These are phyloP conservation scores for Crossocerus cetratus DNA, from an alignment of 2,888 invertebrate species.

Conservation along the genomic window DNA sequence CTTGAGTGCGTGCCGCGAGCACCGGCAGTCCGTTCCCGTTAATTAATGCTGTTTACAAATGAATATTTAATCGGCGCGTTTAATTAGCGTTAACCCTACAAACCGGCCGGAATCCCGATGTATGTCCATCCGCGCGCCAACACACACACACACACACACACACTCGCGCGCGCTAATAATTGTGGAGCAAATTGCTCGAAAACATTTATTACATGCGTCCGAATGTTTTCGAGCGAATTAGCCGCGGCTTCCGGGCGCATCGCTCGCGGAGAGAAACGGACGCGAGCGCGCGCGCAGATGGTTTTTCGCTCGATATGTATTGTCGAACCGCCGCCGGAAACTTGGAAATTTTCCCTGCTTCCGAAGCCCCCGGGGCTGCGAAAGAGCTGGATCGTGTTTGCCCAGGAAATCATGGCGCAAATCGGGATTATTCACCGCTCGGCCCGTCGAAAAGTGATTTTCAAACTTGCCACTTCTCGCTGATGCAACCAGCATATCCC, in stretches of 20 bases:
- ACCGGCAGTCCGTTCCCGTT: not conserved
- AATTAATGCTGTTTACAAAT: conserved; percentile 8
- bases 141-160: no score
- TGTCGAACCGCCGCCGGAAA: conserved; percentile 47
- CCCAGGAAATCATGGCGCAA: conserved; percentile 50
- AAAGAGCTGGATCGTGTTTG: conserved; percentile 50
- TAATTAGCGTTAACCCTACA: conserved; percentile 7
- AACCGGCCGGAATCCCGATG: not conserved
- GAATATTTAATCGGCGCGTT: conserved; percentile 9
- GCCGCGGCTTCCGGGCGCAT: not conserved
- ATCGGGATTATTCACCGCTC: conserved; percentile 60
- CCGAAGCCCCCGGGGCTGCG: conserved; percentile 37
- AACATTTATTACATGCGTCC: no score
- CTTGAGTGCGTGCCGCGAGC: not conserved
- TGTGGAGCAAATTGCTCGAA: no score
- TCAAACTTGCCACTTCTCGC: conserved; percentile 61
- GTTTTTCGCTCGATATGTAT: conserved; percentile 43
- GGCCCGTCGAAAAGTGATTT: conserved; percentile 59
- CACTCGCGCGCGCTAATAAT: no score
- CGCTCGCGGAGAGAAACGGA: conserved; percentile 25
- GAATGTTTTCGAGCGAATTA: not conserved
- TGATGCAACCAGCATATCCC: conserved; percentile 11
- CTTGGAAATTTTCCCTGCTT: conserved; percentile 58
- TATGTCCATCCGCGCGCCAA: no score
- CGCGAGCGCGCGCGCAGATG: conserved; percentile 35